phyloP scores from a whole-genome alignment of 2,888 invertebrate genomes.

The Eupithecia pulchellata region DNA sequence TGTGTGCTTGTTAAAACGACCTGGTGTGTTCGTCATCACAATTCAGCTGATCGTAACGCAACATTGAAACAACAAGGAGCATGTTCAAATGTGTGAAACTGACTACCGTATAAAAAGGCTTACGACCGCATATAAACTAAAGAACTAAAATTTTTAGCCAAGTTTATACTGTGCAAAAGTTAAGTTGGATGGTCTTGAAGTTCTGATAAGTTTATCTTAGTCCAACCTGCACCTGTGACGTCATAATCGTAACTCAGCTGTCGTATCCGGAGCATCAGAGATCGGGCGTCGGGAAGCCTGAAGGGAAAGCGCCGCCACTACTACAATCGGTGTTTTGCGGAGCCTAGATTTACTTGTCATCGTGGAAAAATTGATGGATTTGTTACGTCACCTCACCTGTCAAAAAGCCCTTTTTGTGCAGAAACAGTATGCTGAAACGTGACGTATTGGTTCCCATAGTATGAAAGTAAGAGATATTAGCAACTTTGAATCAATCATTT shows the following conservation, averaged over 20 bases:
- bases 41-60: neutral
- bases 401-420: neutral
- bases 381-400: neutral
- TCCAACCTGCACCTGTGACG: conserved; percentile 21
- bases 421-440: neutral
- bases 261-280: conserved; percentile 22
- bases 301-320: neutral
- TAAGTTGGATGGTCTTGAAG: conserved; percentile 1
- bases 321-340: conserved; percentile 4
- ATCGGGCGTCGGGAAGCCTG: neutral
- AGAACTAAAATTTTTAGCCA: neutral
- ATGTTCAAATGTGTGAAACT: neutral
- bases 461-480: too few species aligned
- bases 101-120: neutral
- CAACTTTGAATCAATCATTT: too few species aligned
- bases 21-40: neutral
- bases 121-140: conserved; percentile 2
- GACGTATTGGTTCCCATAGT: neutral
- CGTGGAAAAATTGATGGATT: neutral
- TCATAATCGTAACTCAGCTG: conserved; percentile 29
- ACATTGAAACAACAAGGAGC: conserved; percentile 1
- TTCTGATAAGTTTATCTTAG: conserved; percentile 24
- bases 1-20: neutral
- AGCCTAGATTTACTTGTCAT: neutral
- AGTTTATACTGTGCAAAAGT: conserved; percentile 4